Conservation (phyloP, 2,888 invertebrate species). For the Sericinus montela region DNA sequence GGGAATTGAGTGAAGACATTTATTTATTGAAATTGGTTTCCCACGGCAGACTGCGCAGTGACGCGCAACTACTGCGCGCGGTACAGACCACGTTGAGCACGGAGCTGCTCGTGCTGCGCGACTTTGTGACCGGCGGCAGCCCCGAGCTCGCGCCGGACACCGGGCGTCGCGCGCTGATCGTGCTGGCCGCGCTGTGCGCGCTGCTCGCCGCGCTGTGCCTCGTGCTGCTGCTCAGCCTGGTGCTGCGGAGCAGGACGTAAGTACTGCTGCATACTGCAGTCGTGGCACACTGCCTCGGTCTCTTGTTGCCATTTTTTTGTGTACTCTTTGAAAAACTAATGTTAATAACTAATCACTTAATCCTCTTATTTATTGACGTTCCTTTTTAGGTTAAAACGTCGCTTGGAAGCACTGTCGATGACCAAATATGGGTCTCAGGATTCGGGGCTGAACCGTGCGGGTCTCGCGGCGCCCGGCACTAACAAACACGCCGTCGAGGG, state of each 20-base stretch:
- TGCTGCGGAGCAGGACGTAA: conserved; percentile 79
- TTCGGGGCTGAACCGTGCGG: conserved; percentile 78
- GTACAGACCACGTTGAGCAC: conserved; percentile 56
- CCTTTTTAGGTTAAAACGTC: conserved; percentile 72
- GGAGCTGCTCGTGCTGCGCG: conserved; percentile 55
- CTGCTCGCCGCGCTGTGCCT: conserved; percentile 66
- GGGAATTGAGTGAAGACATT: too few relatives aligned
- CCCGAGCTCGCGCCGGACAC: conserved; percentile 40
- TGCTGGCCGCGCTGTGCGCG: conserved; percentile 76
- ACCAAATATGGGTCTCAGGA: conserved; percentile 82
- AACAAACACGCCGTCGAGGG: conserved; percentile 85
- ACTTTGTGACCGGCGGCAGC: conserved; percentile 60
- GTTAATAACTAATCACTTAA: too few relatives aligned
- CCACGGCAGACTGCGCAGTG: conserved; percentile 56
- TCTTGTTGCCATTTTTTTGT: too few relatives aligned
- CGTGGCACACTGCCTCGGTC: too few relatives aligned
- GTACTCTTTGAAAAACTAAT: too few relatives aligned
- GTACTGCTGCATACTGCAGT: conserved; percentile 24
- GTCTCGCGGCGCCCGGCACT: conserved; percentile 80
- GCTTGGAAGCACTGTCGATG: conserved; percentile 81
- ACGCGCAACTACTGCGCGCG: conserved; percentile 57
- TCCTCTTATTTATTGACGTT: too few relatives aligned
- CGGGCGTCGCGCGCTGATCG: conserved; percentile 63
- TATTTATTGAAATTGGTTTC: too few relatives aligned
- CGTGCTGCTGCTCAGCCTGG: conserved; percentile 71